phyloP scores from a whole-genome alignment of 2,888 invertebrate species.

The Desoria tigrina region DNA sequence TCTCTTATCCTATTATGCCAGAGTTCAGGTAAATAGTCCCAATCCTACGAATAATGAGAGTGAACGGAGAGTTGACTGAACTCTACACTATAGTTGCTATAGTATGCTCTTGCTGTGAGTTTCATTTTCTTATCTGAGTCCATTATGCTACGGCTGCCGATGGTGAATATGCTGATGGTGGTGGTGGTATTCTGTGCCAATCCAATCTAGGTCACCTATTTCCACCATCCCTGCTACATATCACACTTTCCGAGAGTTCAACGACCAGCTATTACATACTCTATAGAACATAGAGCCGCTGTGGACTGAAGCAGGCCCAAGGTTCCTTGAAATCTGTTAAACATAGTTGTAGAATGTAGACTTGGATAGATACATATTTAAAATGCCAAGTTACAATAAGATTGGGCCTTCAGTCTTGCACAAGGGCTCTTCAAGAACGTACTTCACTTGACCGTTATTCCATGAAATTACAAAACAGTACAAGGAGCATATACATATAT shows the following conservation, averaged over 20 bases:
- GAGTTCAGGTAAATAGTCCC: slow-evolving; percentile 18
- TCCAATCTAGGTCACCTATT: slow-evolving; percentile 22
- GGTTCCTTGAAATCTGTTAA: no score
- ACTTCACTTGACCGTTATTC: no score
- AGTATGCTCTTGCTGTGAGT: neutral
- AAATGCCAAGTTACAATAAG: no score
- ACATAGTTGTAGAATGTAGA: no score
- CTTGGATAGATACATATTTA: no score
- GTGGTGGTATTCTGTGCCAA: slow-evolving; percentile 20
- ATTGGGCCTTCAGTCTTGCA: no score
- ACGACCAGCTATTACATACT: slow-evolving; percentile 9
- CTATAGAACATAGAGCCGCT: neutral
- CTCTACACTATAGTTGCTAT: no score
- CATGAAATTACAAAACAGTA: no score
- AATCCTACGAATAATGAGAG: slow-evolving; percentile 20
- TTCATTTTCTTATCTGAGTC: slow-evolving; percentile 11
- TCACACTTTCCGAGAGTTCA: slow-evolving; percentile 12
- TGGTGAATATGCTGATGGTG: neutral
- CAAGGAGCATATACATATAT: no score
- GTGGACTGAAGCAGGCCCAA: no score
- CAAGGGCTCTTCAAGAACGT: no score
- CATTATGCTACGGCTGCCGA: neutral
- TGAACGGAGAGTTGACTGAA: slow-evolving; percentile 8
- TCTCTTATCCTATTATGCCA: neutral
- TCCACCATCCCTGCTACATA: slow-evolving; percentile 7